Evolutionary conservation across 2,888 invertebrate genomes (phyloP), one percentile per base, ranked within the genome.

Genomic region (Prenolepis imparis): DNA sequence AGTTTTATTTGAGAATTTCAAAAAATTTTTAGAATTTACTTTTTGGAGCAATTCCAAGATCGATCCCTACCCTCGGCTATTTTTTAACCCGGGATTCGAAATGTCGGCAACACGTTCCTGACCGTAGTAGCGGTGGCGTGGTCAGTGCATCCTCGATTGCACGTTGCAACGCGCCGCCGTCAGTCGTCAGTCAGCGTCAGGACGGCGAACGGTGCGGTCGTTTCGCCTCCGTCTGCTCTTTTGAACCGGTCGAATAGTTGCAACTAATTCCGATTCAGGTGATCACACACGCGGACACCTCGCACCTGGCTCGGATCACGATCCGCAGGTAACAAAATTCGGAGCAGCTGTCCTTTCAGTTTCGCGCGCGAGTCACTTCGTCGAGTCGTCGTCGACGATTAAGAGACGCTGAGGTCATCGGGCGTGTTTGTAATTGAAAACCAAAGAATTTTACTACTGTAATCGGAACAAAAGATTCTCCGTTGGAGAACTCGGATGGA

Each of bases 161-260:
- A 85, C 72, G 72, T 61, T 74, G 67, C 57, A 80, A 77, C 82
- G 82, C 78, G 61, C 75, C 66, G 86, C 36, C 72, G 84, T 77
- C 88, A 89, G 3, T 3, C 72, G 84, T 77, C 88, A 36, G 89
- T 89, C 88, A 87, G 84, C 67, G 87, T 87, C 82, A 83, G 70
- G 87, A 84, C 87, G 89, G 81, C 88, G 81, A 77, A 66, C 81
- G 11, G 88, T 12, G 82, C 84, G 88, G 88, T 84, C 63, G 21
- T 48, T 82, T 57, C 41, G 64, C 0, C 11, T 41, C 5, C 11
- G 36, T 11, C 24, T n/a, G n/a, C n/a, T 66, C 36, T 12, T 0
- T 15, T 11, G 41, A 73, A 41, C 28, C 55, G 32, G 52, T 41
- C 67, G 39, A 52, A 61, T 15, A 64, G 36, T 63, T n/a, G 75